phyloP scores from a whole-genome alignment of 1,140 invertebrate species.

The Pseudomyrmex cubaensis region DNA sequence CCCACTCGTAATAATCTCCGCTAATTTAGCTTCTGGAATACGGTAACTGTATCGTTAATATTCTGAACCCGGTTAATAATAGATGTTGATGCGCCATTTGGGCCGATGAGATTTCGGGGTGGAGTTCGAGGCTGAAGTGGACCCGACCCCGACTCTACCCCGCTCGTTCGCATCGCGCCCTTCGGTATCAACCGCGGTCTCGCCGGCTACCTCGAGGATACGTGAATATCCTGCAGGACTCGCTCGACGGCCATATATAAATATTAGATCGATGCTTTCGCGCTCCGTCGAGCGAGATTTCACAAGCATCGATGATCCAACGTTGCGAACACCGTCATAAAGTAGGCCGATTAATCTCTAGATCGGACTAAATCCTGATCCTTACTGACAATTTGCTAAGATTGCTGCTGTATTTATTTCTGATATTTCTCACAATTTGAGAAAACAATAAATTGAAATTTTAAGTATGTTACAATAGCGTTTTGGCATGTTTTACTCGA shows the following conservation, averaged over 20 bases:
- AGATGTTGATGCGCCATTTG: slow-evolving; percentile 85
- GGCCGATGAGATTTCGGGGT: slow-evolving; percentile 85
- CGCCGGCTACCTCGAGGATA: slow-evolving; percentile 57
- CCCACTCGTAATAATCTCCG: slow-evolving; percentile 84
- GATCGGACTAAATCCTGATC: no score
- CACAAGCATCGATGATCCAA: slow-evolving; percentile 31
- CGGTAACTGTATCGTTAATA: slow-evolving; percentile 85
- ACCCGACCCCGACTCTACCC: slow-evolving; percentile 63
- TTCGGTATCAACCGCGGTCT: slow-evolving; percentile 51
- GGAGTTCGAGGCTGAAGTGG: slow-evolving; percentile 82
- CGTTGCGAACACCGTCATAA: not conserved
- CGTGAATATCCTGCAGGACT: slow-evolving; percentile 65
- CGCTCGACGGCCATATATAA: slow-evolving; percentile 80
- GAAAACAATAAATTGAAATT: slow-evolving; percentile 13
- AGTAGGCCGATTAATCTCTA: not conserved
- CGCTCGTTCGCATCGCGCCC: slow-evolving; percentile 62
- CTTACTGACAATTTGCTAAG: not conserved
- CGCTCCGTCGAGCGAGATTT: slow-evolving; percentile 12
- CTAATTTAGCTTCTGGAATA: slow-evolving; percentile 85
- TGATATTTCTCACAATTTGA: not conserved
- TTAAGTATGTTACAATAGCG: not conserved
- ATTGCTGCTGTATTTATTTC: not conserved
- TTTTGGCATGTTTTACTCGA: not conserved
- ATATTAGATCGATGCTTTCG: slow-evolving; percentile 79
- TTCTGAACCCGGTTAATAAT: slow-evolving; percentile 84